Conservation (phyloP, 1,140 invertebrate species). For the Gonatopus flavifemur region DNA sequence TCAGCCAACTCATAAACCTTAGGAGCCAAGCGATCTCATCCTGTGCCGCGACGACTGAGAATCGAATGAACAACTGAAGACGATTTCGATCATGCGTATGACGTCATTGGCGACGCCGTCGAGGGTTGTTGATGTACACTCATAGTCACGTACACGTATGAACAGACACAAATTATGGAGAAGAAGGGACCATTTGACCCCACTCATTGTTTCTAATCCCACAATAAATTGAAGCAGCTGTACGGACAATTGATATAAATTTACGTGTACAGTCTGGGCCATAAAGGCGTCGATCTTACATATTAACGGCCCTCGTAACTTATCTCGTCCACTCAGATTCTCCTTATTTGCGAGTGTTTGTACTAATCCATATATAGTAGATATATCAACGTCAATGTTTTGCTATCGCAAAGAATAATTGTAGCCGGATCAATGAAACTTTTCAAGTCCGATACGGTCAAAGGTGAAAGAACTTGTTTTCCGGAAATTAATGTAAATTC, state of each 20-base stretch:
- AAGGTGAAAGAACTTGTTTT: too few species aligned
- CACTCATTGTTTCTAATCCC: conserved; percentile 58
- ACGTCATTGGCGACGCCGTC: conserved; percentile 37
- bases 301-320: too few species aligned
- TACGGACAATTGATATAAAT: conserved; percentile 58
- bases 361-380: too few species aligned
- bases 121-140: conserved; percentile 35
- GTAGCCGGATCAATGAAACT: too few species aligned
- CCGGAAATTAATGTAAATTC: too few species aligned
- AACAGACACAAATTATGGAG: conserved; percentile 38
- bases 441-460: too few species aligned
- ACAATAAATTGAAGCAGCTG: conserved; percentile 59
- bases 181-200: conserved; percentile 52
- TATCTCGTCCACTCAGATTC: too few species aligned
- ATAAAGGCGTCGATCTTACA: conserved; percentile 39
- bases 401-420: too few species aligned
- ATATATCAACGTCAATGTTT: too few species aligned
- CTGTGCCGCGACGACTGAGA: neutral
- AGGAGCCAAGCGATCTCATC: neutral
- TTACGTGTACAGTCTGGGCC: conserved; percentile 53
- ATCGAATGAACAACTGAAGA: conserved; percentile 29
- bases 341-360: too few species aligned
- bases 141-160: too few species aligned
- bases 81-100: conserved; percentile 42
- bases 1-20: conserved; percentile 3